Evolutionary conservation across 1,140 invertebrate species (phyloP).

Genomic region (Caenorhabditis remanei): DNA sequence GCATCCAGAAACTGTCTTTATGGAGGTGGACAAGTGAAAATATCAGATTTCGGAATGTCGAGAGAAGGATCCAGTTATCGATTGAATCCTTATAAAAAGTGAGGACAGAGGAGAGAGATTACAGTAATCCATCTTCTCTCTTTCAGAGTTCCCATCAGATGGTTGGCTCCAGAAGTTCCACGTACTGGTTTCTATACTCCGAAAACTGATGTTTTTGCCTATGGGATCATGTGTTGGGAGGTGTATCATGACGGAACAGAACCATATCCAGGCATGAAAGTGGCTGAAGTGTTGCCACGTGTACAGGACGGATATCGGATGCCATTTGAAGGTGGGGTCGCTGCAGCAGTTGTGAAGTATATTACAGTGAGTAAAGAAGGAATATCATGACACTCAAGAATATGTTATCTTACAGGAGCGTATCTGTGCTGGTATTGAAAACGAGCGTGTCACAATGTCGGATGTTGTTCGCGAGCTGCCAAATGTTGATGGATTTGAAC

Average conservation of each 20-base stretch:
- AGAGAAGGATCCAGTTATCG: conserved; percentile 41
- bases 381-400: neutral
- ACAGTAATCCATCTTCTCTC: neutral
- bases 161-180: conserved; percentile 64
- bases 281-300: conserved; percentile 56
- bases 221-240: conserved; percentile 70
- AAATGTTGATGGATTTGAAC: conserved; percentile 7
- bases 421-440: conserved; percentile 55
- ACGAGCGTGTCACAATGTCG: conserved; percentile 61
- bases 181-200: conserved; percentile 35
- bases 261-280: conserved; percentile 66
- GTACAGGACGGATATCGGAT: conserved; percentile 64
- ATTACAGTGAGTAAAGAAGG: neutral
- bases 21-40: conserved; percentile 57
- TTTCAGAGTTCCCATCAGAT: conserved; percentile 59
- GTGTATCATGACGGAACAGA: conserved; percentile 66
- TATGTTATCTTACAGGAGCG: conserved; percentile 18
- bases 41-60: conserved; percentile 30
- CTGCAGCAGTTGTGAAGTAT: neutral
- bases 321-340: neutral
- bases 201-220: conserved; percentile 62
- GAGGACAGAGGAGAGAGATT: neutral
- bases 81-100: conserved; percentile 41
- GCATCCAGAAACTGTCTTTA: conserved; percentile 86
- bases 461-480: conserved; percentile 30